phyloP scores from a whole-genome alignment of 2,888 invertebrate genomes.

The Spilarctia lutea region DNA sequence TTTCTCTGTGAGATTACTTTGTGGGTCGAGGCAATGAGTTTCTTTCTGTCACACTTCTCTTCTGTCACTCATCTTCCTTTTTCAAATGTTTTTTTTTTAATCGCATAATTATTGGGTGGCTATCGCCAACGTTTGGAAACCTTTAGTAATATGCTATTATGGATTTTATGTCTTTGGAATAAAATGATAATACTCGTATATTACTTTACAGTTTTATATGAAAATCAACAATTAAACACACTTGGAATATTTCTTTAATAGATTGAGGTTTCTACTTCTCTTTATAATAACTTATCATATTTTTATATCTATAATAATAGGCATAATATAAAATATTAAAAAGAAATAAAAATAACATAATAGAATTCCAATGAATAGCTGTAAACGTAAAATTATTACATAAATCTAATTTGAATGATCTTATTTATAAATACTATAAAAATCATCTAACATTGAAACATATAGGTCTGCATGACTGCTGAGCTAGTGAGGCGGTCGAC shows the following conservation, averaged over 20 bases:
- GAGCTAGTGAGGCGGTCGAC: constrained; percentile 14
- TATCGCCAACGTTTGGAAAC: not conserved
- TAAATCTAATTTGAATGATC: not conserved
- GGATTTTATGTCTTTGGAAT: constrained; percentile 5
- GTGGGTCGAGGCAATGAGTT: too few relatives aligned
- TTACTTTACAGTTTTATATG: constrained; percentile 26
- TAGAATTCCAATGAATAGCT: not conserved
- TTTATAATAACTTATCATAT: not conserved
- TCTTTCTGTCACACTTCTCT: not conserved
- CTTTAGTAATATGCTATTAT: not conserved
- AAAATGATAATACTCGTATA: too few relatives aligned
- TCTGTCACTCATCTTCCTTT: not conserved
- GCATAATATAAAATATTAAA: not conserved
- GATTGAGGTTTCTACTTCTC: constrained; percentile 25
- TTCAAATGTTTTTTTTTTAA: not conserved
- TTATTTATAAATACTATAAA: constrained; percentile 20
- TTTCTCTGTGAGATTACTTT: too few relatives aligned
- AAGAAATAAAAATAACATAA: not conserved
- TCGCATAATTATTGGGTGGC: too few relatives aligned
- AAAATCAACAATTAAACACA: constrained; percentile 25
- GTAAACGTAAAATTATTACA: too few relatives aligned
- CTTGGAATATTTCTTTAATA: constrained; percentile 25
- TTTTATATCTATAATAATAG: not conserved
- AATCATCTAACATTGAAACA: constrained; percentile 11
- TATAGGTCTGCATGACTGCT: constrained; percentile 11